Evolutionary conservation across 2,113 vertebrate genomes (phyloP).

Genomic region (Pao palembangensis): DNA sequence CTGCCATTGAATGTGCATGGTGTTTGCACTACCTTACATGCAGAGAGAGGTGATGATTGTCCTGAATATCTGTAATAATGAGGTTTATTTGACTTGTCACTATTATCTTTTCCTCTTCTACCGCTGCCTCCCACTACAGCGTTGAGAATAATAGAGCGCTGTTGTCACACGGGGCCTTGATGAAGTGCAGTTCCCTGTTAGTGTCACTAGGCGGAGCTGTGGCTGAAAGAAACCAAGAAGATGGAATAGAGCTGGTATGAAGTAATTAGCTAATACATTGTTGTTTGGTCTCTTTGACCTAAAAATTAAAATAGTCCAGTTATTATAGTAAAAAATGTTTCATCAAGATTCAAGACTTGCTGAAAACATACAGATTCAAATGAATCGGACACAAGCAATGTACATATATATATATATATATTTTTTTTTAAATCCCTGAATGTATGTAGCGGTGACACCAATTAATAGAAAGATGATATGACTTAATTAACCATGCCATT

Average conservation of each 20-base stretch:
- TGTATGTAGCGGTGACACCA: too few species aligned
- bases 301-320: too few species aligned
- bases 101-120: not conserved
- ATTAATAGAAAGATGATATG: too few species aligned
- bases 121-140: conserved; percentile 59
- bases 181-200: conserved; percentile 75
- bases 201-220: conserved; percentile 77
- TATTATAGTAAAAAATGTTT: too few species aligned
- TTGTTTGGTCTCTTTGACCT: too few species aligned
- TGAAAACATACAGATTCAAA: too few species aligned
- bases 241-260: conserved; percentile 85
- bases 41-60: conserved; percentile 67
- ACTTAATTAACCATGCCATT: not conserved
- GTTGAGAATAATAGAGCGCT: conserved; percentile 63
- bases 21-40: conserved; percentile 90
- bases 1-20: conserved; percentile 89
- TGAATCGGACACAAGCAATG: too few species aligned
- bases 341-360: too few species aligned
- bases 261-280: not conserved
- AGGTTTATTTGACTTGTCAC: not conserved
- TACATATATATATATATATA: too few species aligned
- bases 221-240: conserved; percentile 58
- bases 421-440: too few species aligned
- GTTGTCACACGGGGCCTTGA: conserved; percentile 72
- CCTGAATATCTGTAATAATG: not conserved